Conservation (phyloP, 2,797 vertebrate genomes). For the Falco cherrug region DNA sequence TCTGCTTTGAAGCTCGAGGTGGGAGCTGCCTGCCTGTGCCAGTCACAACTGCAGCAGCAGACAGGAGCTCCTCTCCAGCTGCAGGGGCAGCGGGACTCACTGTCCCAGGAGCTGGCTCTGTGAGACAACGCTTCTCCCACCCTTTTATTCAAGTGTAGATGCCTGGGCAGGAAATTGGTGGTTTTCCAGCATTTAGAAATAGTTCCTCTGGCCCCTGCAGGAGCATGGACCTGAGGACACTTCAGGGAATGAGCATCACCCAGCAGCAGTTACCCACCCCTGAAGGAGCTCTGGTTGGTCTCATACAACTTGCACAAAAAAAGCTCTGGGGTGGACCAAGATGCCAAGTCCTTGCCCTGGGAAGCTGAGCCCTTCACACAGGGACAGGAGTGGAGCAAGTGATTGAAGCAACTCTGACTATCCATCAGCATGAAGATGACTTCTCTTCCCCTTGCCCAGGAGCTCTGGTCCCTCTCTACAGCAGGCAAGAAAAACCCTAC, state of each 20-base stretch:
- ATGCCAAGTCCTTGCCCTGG: fast-evolving
- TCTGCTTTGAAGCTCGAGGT: not conserved
- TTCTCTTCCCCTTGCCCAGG: not conserved
- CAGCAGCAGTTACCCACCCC: fast-evolving
- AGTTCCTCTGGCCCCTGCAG: not conserved
- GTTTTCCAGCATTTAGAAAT: not conserved
- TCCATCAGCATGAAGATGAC: not conserved
- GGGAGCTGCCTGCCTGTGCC: not conserved
- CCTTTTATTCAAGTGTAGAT: not conserved
- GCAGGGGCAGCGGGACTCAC: not conserved
- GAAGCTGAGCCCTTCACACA: not conserved
- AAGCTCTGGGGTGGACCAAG: not conserved
- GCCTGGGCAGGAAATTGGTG: not conserved
- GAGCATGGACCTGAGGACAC: not conserved
- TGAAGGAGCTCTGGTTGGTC: not conserved
- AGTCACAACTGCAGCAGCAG: not conserved
- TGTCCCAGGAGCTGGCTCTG: not conserved
- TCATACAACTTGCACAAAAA: not conserved
- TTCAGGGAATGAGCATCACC: not conserved
- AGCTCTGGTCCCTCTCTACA: not conserved
- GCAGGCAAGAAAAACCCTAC: not conserved
- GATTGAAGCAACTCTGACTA: not conserved
- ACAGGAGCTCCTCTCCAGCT: not conserved
- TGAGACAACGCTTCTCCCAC: not conserved
- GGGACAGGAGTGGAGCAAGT: not conserved